Evolutionary conservation across 2,113 vertebrate genomes (phyloP).

Genomic region (Heptranchias perlo): DNA sequence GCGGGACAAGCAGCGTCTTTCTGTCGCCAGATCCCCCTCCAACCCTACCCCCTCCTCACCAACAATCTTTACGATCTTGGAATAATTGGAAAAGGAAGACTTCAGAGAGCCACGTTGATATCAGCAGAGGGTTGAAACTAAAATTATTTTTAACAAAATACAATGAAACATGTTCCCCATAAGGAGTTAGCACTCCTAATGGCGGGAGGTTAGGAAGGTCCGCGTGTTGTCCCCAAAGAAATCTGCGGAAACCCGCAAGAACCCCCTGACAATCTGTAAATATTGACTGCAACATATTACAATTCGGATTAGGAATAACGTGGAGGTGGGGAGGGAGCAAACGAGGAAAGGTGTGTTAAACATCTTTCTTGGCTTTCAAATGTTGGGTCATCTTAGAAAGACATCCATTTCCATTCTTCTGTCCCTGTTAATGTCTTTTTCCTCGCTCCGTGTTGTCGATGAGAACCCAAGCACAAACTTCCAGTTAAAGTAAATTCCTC

Average conservation of each 20-base stretch:
- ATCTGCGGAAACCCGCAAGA: neutral
- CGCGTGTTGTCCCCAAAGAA: neutral
- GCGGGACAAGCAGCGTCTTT: slow-evolving; percentile 58
- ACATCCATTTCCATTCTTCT: neutral
- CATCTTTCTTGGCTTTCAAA: neutral
- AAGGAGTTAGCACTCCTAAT: neutral
- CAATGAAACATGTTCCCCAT: neutral
- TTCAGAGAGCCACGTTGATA: neutral
- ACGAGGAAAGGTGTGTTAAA: neutral
- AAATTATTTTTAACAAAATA: neutral
- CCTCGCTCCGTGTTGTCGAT: neutral
- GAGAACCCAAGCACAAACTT: neutral
- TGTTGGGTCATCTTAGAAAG: neutral
- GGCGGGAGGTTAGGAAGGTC: neutral
- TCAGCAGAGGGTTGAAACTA: neutral
- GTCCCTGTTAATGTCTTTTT: neutral
- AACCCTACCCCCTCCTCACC: no score
- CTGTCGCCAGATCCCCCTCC: slow-evolving; percentile 57
- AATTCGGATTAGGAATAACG: neutral
- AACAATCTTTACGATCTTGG: neutral
- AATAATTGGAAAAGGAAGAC: neutral
- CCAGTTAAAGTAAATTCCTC: neutral
- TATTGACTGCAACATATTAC: neutral
- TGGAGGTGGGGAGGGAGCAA: neutral
- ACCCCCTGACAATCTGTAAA: neutral